These are phyloP conservation scores for Glyphotaelius pellucidus DNA, from an alignment of 2,888 invertebrate species.

Conservation along the genomic window DNA sequence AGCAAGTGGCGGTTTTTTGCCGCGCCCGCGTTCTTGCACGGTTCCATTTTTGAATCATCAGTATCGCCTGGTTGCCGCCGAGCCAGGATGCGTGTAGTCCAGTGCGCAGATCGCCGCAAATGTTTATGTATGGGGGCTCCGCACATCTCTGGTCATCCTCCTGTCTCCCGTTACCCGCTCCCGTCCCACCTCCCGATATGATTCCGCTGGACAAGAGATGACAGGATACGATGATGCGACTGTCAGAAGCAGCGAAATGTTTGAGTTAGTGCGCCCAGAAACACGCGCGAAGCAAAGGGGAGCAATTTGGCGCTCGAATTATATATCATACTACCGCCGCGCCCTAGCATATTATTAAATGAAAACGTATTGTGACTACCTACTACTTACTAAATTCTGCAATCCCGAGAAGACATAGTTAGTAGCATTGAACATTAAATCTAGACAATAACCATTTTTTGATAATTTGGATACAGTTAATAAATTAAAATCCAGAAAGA, in stretches of 20 bases:
- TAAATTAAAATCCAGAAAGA: too few relatives aligned
- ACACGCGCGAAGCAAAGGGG: conserved; percentile 12
- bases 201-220: conserved; percentile 23
- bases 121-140: conserved; percentile 41
- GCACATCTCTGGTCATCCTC: background rate
- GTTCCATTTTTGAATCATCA: conserved; percentile 59
- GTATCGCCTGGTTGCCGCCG: conserved; percentile 39
- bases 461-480: too few relatives aligned
- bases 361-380: background rate
- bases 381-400: background rate
- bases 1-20: conserved; percentile 65
- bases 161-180: background rate
- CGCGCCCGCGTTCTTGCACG: conserved; percentile 64
- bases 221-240: conserved; percentile 31
- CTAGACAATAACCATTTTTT: too few relatives aligned
- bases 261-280: conserved; percentile 19
- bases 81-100: background rate
- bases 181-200: conserved; percentile 10
- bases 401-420: background rate
- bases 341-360: background rate
- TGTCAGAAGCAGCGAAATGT: conserved; percentile 32
- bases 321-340: background rate
- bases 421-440: too few relatives aligned
- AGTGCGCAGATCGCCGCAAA: conserved; percentile 19
- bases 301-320: conserved; percentile 9